These are phyloP conservation scores for Holacanthella duospinosa DNA, from an alignment of 2,888 invertebrate genomes.

Conservation along the genomic window DNA sequence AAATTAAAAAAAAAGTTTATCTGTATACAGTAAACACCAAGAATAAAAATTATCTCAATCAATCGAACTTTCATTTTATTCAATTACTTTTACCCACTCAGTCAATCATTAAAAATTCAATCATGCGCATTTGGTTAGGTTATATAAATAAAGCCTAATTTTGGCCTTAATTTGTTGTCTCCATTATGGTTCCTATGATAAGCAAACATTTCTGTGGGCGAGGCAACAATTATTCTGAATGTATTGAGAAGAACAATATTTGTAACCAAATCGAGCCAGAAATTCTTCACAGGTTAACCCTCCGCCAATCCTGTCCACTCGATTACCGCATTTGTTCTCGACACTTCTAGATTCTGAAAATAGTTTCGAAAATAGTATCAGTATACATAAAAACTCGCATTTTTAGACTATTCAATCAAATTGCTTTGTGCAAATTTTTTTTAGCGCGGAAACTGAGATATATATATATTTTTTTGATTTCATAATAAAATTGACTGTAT, in stretches of 20 bases:
- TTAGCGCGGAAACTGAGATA: too few relatives aligned
- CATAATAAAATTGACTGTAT: too few relatives aligned
- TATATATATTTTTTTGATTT: too few relatives aligned
- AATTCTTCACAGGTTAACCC: conserved; percentile 44
- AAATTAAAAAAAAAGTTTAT: too few relatives aligned
- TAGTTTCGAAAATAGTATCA: too few relatives aligned
- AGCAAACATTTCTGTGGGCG: conserved; percentile 40
- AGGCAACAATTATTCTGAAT: conserved; percentile 45
- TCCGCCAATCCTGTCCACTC: conserved; percentile 37
- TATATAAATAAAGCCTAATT: conserved; percentile 1
- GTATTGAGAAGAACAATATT: conserved; percentile 45
- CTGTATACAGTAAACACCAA: too few relatives aligned
- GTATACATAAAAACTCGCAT: too few relatives aligned
- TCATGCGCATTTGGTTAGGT: not conserved
- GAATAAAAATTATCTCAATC: not conserved
- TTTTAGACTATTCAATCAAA: too few relatives aligned
- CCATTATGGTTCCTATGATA: conserved; percentile 8
- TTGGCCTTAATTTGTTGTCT: not conserved
- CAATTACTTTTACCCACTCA: not conserved
- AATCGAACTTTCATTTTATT: not conserved
- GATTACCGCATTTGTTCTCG: conserved; percentile 22
- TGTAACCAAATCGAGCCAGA: conserved; percentile 43
- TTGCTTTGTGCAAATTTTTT: too few relatives aligned
- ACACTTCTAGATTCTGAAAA: not conserved
- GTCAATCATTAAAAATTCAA: not conserved